Percentiles rank a stretch among this genome's conserved stretches.
Conservation (phyloP, 2,113 vertebrate species). For the Semnornis frantzii region DNA sequence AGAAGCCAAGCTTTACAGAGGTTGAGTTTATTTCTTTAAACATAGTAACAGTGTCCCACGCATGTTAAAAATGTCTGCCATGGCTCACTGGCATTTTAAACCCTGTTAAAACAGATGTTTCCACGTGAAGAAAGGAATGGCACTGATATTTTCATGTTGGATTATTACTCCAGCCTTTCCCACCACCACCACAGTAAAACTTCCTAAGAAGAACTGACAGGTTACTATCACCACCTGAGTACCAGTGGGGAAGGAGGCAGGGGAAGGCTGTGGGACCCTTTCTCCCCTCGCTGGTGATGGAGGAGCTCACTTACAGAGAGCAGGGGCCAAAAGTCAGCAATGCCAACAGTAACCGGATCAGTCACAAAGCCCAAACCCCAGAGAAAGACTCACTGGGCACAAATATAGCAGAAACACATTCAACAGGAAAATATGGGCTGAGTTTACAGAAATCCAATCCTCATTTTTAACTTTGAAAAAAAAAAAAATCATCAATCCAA, state of each 20-base stretch:
- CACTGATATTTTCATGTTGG: background rate
- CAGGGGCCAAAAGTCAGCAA: background rate
- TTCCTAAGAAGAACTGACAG: background rate
- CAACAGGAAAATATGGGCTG: background rate
- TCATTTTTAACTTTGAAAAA: background rate
- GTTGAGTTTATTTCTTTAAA: background rate
- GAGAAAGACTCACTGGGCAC: background rate
- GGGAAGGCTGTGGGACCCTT: background rate
- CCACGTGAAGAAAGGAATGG: background rate
- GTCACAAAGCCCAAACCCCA: background rate
- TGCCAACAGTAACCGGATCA: background rate
- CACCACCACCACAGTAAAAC: background rate
- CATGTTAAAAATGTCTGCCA: background rate
- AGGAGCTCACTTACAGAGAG: background rate
- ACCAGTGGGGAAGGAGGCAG: background rate
- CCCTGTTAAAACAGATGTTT: background rate
- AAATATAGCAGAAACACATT: background rate
- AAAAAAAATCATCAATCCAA: background rate
- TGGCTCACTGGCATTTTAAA: background rate
- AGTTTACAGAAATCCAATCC: background rate
- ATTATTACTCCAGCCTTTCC: background rate
- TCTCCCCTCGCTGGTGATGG: background rate
- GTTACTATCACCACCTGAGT: background rate
- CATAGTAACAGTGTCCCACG: background rate
- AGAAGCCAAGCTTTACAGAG: background rate